These are phyloP conservation scores for Pagetopsis macropterus DNA, from an alignment of 2,797 vertebrate species.

Conservation along the genomic window DNA sequence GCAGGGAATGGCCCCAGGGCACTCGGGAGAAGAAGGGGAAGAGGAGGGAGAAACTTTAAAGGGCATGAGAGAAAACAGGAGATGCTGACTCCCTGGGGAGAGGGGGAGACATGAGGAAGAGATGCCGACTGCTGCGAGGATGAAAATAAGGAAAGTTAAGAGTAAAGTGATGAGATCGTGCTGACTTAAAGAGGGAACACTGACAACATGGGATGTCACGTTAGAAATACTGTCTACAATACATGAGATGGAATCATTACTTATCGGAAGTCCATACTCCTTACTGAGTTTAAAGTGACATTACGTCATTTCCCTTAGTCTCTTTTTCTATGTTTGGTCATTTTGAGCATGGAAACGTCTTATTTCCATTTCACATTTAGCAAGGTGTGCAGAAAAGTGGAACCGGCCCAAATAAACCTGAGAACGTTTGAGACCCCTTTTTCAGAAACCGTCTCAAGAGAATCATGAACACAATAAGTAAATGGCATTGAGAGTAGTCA, in stretches of 20 bases:
- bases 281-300: too few species aligned
- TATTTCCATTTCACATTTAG: too few species aligned
- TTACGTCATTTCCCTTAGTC: too few species aligned
- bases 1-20: slow-evolving; percentile 27
- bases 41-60: slow-evolving; percentile 51
- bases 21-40: slow-evolving; percentile 24
- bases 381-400: too few species aligned
- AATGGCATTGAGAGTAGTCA: too few species aligned
- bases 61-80: slow-evolving; percentile 55
- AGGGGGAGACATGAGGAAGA: slow-evolving; percentile 42
- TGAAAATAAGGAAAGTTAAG: slow-evolving; percentile 32
- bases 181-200: slow-evolving; percentile 23
- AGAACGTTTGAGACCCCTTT: too few species aligned
- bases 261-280: too few species aligned
- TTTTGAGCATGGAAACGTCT: too few species aligned
- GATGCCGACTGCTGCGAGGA: slow-evolving; percentile 52
- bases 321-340: too few species aligned
- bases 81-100: slow-evolving; percentile 45
- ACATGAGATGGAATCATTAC: background rate
- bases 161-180: slow-evolving; percentile 22
- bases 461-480: too few species aligned
- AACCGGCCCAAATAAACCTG: too few species aligned
- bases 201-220: slow-evolving; percentile 26
- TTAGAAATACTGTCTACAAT: background rate
- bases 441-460: too few species aligned